A percentile compares a stretch with the other conserved stretches of the same genome.
These are phyloP conservation scores for Hippocampus zosterae DNA, from an alignment of 2,113 vertebrate genomes.

Conservation along the genomic window DNA sequence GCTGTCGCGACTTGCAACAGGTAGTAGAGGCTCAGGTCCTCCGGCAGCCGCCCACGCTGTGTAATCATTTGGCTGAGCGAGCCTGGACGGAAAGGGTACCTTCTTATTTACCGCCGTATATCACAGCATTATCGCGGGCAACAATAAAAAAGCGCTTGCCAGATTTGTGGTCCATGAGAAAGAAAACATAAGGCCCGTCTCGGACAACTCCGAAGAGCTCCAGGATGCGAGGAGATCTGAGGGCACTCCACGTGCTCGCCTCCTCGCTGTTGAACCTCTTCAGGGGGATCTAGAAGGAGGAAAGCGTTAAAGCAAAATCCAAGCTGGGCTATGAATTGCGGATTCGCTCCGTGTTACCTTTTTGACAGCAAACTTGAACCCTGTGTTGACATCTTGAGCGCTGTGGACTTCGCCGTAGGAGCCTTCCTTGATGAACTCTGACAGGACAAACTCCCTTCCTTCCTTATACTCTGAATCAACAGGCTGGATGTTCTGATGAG, in stretches of 20 bases:
- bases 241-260: conserved; percentile 82
- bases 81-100: conserved; percentile 59
- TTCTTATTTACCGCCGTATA: background rate
- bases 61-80: conserved; percentile 86
- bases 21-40: conserved; percentile 89
- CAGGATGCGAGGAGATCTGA: conserved; percentile 82
- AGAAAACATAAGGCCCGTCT: conserved; percentile 83
- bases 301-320: background rate
- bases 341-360: conserved; percentile 73
- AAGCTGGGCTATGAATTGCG: background rate
- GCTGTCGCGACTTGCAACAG: conserved; percentile 80
- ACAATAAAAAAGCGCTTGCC: conserved; percentile 63
- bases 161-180: conserved; percentile 91
- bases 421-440: conserved; percentile 80
- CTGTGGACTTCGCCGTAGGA: conserved; percentile 89
- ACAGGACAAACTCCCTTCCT: conserved; percentile 80
- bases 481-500: conserved; percentile 78
- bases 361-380: conserved; percentile 88
- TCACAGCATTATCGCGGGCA: background rate
- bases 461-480: conserved; percentile 90
- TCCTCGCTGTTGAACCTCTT: conserved; percentile 86
- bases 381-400: conserved; percentile 83
- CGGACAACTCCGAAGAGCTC: conserved; percentile 90
- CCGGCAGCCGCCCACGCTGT: conserved; percentile 81
- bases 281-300: conserved; percentile 73